Conservation (phyloP, 2,797 vertebrate genomes). For the Glyptemys insculpta region DNA sequence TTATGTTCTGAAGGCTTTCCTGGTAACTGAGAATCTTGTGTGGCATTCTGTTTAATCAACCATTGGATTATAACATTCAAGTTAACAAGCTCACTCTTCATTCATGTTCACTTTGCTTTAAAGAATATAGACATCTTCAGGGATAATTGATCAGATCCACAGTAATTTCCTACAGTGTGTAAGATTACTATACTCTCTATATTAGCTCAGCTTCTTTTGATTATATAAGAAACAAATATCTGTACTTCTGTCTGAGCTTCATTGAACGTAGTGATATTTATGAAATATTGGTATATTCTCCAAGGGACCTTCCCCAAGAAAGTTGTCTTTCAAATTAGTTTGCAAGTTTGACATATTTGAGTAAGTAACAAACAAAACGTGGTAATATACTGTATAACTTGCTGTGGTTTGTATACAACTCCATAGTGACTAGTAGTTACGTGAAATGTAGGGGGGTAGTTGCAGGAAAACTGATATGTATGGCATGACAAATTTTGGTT, state of each 20-base stretch:
- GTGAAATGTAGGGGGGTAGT: fast-evolving
- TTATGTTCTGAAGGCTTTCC: not conserved
- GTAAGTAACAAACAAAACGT: not conserved
- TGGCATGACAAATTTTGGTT: not conserved
- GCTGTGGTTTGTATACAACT: not conserved
- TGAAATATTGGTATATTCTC: not conserved
- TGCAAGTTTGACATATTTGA: not conserved
- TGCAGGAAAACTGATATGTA: not conserved
- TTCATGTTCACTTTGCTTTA: not conserved
- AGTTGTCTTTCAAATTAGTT: not conserved
- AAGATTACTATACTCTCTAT: not conserved
- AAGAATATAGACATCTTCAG: not conserved
- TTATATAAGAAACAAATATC: not conserved
- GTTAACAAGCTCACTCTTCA: not conserved
- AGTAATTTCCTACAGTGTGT: not conserved
- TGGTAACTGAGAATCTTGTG: not conserved
- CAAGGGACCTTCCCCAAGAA: not conserved
- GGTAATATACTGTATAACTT: not conserved
- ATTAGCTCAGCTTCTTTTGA: not conserved
- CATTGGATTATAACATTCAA: not conserved
- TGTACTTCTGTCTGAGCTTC: not conserved
- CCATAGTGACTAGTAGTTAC: not conserved
- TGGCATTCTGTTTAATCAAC: not conserved
- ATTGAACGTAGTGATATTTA: fast-evolving
- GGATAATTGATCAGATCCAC: not conserved